These are phyloP conservation scores for Elachura formosa DNA, from an alignment of 2,113 vertebrate species.

Conservation along the genomic window DNA sequence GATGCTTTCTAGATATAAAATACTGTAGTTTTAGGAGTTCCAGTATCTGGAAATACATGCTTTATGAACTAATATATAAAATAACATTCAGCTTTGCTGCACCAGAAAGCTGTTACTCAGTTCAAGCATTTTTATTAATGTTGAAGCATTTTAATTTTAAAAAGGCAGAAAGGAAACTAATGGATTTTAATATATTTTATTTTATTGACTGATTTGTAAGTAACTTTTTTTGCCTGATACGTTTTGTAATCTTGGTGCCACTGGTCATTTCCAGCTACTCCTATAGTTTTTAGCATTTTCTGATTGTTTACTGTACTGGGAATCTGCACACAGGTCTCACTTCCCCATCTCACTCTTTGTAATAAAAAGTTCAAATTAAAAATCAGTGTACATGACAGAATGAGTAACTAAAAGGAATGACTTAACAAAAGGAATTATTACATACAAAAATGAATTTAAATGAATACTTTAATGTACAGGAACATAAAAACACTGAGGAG, in stretches of 20 bases:
- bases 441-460: background rate
- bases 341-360: background rate
- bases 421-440: background rate
- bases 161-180: background rate
- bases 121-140: background rate
- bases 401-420: background rate
- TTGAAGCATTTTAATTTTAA: background rate
- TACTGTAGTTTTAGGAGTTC: conserved; percentile 34
- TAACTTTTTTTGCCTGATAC: background rate
- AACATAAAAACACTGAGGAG: background rate
- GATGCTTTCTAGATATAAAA: conserved; percentile 58
- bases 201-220: background rate
- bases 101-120: conserved; percentile 3
- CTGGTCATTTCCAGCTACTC: background rate
- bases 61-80: conserved; percentile 50
- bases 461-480: background rate
- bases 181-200: background rate
- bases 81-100: conserved; percentile 25
- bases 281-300: background rate
- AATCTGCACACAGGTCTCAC: background rate
- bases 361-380: background rate
- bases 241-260: background rate
- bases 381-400: background rate
- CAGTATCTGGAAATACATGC: conserved; percentile 37
- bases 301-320: background rate